Evolutionary conservation across 1,140 invertebrate genomes (phyloP), one percentile per base, ranked within the genome.

Genomic region (Trypoxylus dichotomus): DNA sequence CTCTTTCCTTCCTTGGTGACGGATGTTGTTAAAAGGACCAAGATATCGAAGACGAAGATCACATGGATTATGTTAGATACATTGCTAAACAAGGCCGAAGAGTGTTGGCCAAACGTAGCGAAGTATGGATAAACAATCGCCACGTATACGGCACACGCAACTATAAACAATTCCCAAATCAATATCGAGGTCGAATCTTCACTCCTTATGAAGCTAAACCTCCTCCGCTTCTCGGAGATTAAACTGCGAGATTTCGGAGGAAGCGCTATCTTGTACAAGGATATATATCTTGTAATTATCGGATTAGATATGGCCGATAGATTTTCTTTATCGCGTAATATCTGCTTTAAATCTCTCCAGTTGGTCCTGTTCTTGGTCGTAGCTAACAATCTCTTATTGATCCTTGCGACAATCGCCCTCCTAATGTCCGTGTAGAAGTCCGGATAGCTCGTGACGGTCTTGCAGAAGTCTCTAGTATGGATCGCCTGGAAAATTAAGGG

Each of bases 1-100:
- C 86, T 85, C 74, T 81, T 81, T 76, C 86, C 87, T 78, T 87
- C 87, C 21, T 85, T 86, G 79, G 85, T 85, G 5, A 88, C 84
- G 6, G 78, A 74, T 19, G 79, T 80, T 25, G 76, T 79, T 41
- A 79, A 37, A 24, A 80, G 58, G 8, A 80, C 58, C n/a, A 75
- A 72, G 15, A 80, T 47, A 72, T 80, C 79, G 19, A 79, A 42
- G 6, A 78, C n/a, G 11, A 76, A 77, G 19, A 77, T 75, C 3
- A 80, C 24, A 8, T 80, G 75, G 11, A 80, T 37, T 25, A 78
- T 37, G 8, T 60, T 25, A 8, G 76, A 21, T 8, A 77, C 27
- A n/a, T 58, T 74, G 6, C n/a, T 71, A 6, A 78, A 75, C 54
- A 72, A 77, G 25, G 54, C 11, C 1, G 78, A 76, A 76, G 76